phyloP scores from a whole-genome alignment of 2,113 vertebrate species.

The Ictalurus punctatus region DNA sequence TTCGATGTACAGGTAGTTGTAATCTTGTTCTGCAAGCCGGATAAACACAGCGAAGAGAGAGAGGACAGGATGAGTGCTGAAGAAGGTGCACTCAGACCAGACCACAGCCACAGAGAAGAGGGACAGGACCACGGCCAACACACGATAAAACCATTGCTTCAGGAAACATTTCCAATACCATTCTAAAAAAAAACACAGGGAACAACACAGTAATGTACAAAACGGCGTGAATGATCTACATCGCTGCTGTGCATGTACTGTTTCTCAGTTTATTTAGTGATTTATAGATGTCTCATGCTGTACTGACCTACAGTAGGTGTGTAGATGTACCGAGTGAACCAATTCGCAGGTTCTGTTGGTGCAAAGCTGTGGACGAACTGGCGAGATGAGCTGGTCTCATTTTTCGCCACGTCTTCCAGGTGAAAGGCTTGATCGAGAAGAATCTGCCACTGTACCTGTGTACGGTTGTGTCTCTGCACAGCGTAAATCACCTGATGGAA shows the following conservation, averaged over 20 bases:
- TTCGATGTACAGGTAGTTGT: slow-evolving; percentile 98
- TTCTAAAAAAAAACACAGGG: slow-evolving; percentile 70
- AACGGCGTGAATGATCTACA: neutral
- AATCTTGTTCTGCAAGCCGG: slow-evolving; percentile 90
- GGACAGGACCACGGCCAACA: slow-evolving; percentile 83
- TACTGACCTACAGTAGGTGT: slow-evolving; percentile 82
- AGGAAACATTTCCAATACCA: slow-evolving; percentile 98
- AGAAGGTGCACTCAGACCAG: slow-evolving; percentile 99
- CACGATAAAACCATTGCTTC: slow-evolving; percentile 86
- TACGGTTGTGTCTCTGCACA: slow-evolving; percentile 91
- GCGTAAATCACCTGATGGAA: slow-evolving; percentile 87
- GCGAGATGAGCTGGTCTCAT: slow-evolving; percentile 83
- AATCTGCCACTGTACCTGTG: slow-evolving; percentile 94
- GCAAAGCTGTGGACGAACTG: slow-evolving; percentile 91
- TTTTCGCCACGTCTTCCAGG: slow-evolving; percentile 94
- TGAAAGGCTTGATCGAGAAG: slow-evolving; percentile 93
- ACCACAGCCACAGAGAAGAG: slow-evolving; percentile 90
- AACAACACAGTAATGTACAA: neutral
- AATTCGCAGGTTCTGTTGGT: slow-evolving; percentile 76
- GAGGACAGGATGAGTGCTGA: slow-evolving; percentile 91
- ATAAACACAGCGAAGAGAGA: slow-evolving; percentile 96
- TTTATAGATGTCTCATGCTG: neutral
- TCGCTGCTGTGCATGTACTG: neutral
- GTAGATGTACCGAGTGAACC: slow-evolving; percentile 85
- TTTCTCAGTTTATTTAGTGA: neutral